Conservation (phyloP, 2,888 invertebrate genomes). For the Mayetiola destructor region DNA sequence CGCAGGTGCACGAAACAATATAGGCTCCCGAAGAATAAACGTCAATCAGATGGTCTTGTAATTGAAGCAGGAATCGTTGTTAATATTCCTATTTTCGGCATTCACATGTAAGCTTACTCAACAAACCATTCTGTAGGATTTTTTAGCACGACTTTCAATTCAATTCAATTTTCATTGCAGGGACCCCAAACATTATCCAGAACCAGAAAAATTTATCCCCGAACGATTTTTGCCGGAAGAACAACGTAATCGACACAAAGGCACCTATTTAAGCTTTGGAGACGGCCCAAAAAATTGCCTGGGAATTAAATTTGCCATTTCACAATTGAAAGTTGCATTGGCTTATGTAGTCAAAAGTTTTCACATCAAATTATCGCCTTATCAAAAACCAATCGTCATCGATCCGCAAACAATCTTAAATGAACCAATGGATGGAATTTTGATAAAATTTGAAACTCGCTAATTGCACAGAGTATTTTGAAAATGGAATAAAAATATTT, state of each 20-base stretch:
- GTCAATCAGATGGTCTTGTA: conserved; percentile 16
- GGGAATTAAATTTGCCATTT: conserved; percentile 22
- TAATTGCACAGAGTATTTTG: too few species aligned
- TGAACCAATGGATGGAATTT: conserved; percentile 10
- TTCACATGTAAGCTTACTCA: conserved; percentile 24
- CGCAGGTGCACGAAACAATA: conserved; percentile 18
- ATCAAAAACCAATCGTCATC: conserved; percentile 22
- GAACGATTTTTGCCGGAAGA: conserved; percentile 25
- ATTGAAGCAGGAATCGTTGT: conserved; percentile 26
- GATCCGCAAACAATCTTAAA: conserved; percentile 20
- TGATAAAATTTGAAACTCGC: conserved; percentile 10
- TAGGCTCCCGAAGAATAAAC: background rate
- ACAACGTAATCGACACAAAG: conserved; percentile 5
- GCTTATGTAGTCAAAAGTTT: conserved; percentile 20
- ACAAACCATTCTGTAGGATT: background rate
- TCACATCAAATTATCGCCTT: conserved; percentile 22
- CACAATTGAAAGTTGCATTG: conserved; percentile 22
- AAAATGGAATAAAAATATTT: too few species aligned
- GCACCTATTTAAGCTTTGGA: background rate
- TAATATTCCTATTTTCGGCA: conserved; percentile 25
- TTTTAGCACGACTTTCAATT: background rate
- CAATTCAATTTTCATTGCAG: background rate
- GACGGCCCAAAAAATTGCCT: background rate
- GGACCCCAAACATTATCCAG: conserved; percentile 30
- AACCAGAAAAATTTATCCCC: conserved; percentile 32